Conservation (phyloP, 23 tunicate genomes). For the Styela clava region DNA sequence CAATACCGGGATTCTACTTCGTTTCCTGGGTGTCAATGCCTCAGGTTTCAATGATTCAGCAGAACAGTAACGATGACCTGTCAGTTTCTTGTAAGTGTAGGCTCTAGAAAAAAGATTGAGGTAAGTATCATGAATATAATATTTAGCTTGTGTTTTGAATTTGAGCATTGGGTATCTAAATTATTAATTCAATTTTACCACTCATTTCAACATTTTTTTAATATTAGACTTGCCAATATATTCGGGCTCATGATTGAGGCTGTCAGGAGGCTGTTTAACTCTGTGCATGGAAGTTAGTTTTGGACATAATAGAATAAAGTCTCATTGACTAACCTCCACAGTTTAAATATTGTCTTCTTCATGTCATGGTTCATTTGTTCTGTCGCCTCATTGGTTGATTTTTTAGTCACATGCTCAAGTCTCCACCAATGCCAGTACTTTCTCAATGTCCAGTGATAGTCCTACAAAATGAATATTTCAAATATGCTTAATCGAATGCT, state of each 20-base stretch:
- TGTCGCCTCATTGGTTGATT: slow-evolving; percentile 7
- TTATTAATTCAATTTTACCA: no score
- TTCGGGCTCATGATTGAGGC: no score
- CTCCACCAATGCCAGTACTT: not conserved
- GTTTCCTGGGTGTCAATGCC: not conserved
- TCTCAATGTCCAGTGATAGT: not conserved
- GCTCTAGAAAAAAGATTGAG: no score
- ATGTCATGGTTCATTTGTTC: slow-evolving; percentile 2
- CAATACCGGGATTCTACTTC: not conserved
- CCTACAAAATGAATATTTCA: not conserved
- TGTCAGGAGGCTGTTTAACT: no score
- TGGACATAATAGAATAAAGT: no score
- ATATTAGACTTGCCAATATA: no score
- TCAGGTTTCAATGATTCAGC: not conserved
- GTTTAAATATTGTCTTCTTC: not conserved
- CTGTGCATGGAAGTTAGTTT: no score
- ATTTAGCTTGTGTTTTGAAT: no score
- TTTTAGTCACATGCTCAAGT: slow-evolving; percentile 3
- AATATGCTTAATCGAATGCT: not conserved
- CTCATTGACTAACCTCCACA: slow-evolving; percentile 1
- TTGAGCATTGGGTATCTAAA: no score
- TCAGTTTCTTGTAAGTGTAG: not conserved
- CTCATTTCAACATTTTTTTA: no score
- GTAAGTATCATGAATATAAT: no score
- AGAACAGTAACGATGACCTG: not conserved